Percentiles rank a stretch among this genome's conserved stretches.
Evolutionary conservation across 2,113 vertebrate species (phyloP).

Genomic region (Phyllopteryx taeniolatus): DNA sequence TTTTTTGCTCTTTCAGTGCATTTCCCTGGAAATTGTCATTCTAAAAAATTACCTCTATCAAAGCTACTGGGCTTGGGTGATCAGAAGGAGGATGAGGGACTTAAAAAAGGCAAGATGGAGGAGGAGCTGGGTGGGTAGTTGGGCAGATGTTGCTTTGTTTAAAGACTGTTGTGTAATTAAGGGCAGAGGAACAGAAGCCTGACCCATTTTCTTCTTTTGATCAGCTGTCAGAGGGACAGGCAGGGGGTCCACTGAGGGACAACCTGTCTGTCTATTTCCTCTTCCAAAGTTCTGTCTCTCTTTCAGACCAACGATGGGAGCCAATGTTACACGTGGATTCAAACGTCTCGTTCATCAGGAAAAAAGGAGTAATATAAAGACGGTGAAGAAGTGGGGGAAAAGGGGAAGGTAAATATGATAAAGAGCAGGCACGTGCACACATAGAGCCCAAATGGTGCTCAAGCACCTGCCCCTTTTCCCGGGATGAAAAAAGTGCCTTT

Average conservation of each 20-base stretch:
- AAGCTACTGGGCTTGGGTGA: not conserved
- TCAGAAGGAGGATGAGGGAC: conserved; percentile 12
- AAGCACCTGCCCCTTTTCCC: too few relatives aligned
- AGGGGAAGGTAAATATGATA: not conserved
- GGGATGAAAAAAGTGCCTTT: too few relatives aligned
- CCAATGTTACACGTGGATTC: not conserved
- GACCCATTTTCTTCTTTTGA: conserved; percentile 67
- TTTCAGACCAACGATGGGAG: not conserved
- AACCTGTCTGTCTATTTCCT: conserved; percentile 23
- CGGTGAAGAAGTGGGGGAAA: not conserved
- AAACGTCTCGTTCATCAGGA: too few relatives aligned
- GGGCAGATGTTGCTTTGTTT: conserved; percentile 71
- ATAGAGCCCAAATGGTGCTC: too few relatives aligned
- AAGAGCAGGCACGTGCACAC: too few relatives aligned
- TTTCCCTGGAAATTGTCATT: not conserved
- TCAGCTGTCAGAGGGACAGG: conserved; percentile 49
- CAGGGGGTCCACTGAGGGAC: conserved; percentile 40
- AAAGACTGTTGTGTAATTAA: conserved; percentile 68
- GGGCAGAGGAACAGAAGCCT: conserved; percentile 58
- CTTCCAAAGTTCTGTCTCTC: conserved; percentile 25
- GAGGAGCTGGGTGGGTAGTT: conserved; percentile 42
- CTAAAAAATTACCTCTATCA: not conserved
- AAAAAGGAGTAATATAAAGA: not conserved
- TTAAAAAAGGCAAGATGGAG: conserved; percentile 28
- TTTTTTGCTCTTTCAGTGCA: not conserved